These are phyloP conservation scores for Malurus splendens DNA, from an alignment of 2,797 vertebrate genomes.

Conservation along the genomic window DNA sequence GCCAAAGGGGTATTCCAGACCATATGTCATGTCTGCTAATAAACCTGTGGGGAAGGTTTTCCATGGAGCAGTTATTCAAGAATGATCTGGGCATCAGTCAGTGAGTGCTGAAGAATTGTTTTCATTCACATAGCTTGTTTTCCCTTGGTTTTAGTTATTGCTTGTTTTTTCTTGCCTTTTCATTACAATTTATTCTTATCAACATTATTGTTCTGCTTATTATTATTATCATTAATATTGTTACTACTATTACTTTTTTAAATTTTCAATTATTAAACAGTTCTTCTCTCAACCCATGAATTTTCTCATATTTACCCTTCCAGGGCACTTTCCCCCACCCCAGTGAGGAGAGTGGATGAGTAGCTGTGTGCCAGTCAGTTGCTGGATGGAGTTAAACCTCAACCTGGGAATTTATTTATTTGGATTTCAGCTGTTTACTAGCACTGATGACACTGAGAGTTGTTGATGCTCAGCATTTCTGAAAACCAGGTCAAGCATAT, in stretches of 20 bases:
- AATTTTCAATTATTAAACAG: neutral
- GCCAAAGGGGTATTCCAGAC: no score
- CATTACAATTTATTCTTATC: neutral
- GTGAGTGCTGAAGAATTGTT: neutral
- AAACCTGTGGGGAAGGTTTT: neutral
- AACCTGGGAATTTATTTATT: neutral
- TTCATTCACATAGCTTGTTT: neutral
- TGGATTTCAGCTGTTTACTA: neutral
- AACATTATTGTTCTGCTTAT: neutral
- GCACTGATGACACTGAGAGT: neutral
- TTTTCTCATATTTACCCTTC: neutral
- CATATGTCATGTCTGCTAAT: neutral
- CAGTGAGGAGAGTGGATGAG: neutral
- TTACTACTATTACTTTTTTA: neutral
- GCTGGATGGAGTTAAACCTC: neutral
- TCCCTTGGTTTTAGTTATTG: neutral
- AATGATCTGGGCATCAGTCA: neutral
- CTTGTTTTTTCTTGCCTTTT: neutral
- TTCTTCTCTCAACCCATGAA: neutral
- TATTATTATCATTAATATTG: neutral
- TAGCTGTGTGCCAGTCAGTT: neutral
- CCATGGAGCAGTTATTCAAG: neutral
- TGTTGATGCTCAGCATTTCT: neutral
- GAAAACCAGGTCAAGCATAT: neutral
- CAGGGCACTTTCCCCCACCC: fast-evolving